Conservation (phyloP, 2,888 invertebrate genomes). For the Cantharis flavilabris region DNA sequence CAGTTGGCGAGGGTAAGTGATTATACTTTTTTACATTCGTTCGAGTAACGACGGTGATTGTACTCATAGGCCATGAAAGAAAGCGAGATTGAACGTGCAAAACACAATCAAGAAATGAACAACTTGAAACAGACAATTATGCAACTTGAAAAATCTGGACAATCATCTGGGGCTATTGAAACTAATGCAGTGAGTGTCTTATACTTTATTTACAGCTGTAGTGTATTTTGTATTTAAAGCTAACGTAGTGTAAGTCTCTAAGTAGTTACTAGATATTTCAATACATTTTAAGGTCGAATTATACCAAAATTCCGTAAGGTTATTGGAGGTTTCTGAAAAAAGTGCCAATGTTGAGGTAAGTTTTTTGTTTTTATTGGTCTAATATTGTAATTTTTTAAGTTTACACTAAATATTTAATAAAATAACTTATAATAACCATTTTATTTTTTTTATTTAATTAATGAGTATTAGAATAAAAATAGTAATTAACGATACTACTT, state of each 20-base stretch:
- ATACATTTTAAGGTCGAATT: slow-evolving; percentile 45
- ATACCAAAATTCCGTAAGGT: slow-evolving; percentile 48
- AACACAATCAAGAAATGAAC: slow-evolving; percentile 41
- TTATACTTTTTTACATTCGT: neutral
- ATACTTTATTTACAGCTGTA: neutral
- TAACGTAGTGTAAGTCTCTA: neutral
- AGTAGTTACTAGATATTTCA: neutral
- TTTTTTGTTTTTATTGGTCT: neutral
- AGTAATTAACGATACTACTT: too few species aligned
- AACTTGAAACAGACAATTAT: slow-evolving; percentile 45
- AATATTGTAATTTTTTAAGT: neutral
- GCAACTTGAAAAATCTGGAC: slow-evolving; percentile 41
- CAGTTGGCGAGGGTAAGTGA: slow-evolving; percentile 31
- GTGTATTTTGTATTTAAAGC: neutral
- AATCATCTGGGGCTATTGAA: neutral
- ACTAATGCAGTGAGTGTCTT: neutral
- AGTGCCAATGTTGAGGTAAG: slow-evolving; percentile 49
- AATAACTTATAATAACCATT: neutral
- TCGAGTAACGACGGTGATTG: slow-evolving; percentile 5
- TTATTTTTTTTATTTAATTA: neutral
- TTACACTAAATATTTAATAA: neutral
- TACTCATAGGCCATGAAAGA: slow-evolving; percentile 38
- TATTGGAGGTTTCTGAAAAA: slow-evolving; percentile 48
- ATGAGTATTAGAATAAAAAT: neutral
- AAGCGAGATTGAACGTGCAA: slow-evolving; percentile 38